Evolutionary conservation across 2,888 invertebrate genomes (phyloP).

Genomic region (Pantelozetes paolii): DNA sequence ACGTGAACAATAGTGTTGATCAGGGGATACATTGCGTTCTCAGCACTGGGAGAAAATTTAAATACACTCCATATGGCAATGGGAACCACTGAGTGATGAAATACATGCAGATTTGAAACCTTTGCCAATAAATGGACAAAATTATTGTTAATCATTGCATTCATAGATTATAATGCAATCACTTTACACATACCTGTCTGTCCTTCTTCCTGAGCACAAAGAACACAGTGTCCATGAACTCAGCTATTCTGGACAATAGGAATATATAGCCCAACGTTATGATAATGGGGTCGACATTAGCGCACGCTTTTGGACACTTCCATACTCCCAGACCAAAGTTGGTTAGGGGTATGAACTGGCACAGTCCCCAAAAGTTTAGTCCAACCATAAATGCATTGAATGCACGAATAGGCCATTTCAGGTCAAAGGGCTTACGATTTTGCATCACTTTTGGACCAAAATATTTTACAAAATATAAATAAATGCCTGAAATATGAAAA

Average conservation of each 20-base stretch:
- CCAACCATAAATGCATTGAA: constrained; percentile 39
- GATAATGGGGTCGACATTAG: background rate
- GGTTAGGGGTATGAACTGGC: constrained; percentile 3
- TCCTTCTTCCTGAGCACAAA: constrained; percentile 35
- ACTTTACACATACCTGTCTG: background rate
- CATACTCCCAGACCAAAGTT: constrained; percentile 6
- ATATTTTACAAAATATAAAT: constrained; percentile 35
- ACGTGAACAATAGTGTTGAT: constrained; percentile 39
- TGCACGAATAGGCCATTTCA: constrained; percentile 34
- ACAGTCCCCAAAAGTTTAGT: constrained; percentile 30
- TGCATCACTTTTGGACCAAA: constrained; percentile 38
- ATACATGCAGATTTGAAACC: constrained; percentile 35
- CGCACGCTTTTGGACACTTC: constrained; percentile 2
- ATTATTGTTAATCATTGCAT: background rate
- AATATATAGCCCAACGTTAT: constrained; percentile 25
- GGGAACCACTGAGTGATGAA: constrained; percentile 36
- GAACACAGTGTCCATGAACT: constrained; percentile 35
- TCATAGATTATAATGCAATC: background rate
- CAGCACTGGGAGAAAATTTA: constrained; percentile 27
- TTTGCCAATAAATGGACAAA: background rate
- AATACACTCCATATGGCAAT: constrained; percentile 35
- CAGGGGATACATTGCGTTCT: constrained; percentile 31
- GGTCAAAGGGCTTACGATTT: constrained; percentile 30
- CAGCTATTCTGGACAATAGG: constrained; percentile 28
- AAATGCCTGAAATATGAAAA: background rate